These are phyloP conservation scores for Galleria mellonella DNA, from an alignment of 1,140 invertebrate genomes.

Conservation along the genomic window DNA sequence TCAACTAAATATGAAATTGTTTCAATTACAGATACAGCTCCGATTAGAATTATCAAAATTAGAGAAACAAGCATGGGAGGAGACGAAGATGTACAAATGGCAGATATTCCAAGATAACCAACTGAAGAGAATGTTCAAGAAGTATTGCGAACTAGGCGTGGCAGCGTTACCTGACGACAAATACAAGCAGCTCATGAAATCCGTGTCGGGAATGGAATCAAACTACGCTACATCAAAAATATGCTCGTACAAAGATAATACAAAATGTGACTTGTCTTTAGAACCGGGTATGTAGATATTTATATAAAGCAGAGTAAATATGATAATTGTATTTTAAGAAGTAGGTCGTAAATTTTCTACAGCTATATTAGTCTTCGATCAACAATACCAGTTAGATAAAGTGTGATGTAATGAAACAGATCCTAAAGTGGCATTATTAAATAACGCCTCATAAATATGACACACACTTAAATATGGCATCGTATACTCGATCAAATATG, in stretches of 20 bases:
- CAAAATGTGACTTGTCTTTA: conserved; percentile 82
- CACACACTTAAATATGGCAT: too few relatives aligned
- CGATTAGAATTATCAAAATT: conserved; percentile 62
- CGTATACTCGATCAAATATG: too few relatives aligned
- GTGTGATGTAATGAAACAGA: too few relatives aligned
- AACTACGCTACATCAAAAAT: conserved; percentile 89
- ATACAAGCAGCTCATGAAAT: conserved; percentile 77
- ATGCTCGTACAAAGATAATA: conserved; percentile 79
- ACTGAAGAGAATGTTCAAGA: conserved; percentile 79
- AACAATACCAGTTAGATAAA: too few relatives aligned
- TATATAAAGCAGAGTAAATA: neutral
- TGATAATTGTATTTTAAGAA: too few relatives aligned
- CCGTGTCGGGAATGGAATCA: conserved; percentile 83
- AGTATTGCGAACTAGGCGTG: conserved; percentile 79
- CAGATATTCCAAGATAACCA: conserved; percentile 76
- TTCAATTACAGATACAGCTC: conserved; percentile 52
- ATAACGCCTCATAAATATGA: too few relatives aligned
- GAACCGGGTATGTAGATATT: conserved; percentile 79
- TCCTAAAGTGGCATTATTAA: too few relatives aligned
- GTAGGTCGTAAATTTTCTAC: too few relatives aligned
- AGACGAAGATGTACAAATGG: conserved; percentile 79
- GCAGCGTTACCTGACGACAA: conserved; percentile 82
- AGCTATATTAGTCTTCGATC: too few relatives aligned
- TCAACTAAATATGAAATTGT: neutral
- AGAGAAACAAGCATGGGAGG: conserved; percentile 72